Base-by-base conservation (phyloP, 1,140 invertebrate genomes). In the Papilio xuthus region DNA sequence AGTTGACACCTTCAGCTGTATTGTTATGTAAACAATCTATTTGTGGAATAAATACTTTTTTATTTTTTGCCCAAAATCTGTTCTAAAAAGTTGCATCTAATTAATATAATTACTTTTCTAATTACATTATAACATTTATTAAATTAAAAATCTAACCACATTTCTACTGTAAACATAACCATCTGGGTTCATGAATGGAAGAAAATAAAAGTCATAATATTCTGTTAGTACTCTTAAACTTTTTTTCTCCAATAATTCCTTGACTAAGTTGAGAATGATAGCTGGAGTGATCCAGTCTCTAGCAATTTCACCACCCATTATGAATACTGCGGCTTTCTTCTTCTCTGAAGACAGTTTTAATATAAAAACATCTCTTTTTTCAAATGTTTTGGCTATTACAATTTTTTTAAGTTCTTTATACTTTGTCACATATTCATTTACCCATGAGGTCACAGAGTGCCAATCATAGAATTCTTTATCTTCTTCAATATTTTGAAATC, bases 171-270 rank as follows among this genome's bases (percentile, higher is more conserved):
- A 89, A 10, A 77, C 81, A 88, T 89, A 92, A 2, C 91, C 92
- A 90, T 93, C 91, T 72, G 92, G 91, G 81, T 93, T 93, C 32
- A 89, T 79, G 47, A 90, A 75, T 50, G 92, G 91, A 8, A 90
- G 44, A 70, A 94, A 81, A 81, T 90, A 92, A 76, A 93, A 85
- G 77, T 89, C 85, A 82, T 84, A 92, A 41, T 81, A 79, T 20
- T 86, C 83, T 28, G 81, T 77, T 42, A 91, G 73, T 41, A 56
- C 56, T 42, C 79, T 78, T 23, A 83, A 74, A 75, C n/a, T 70
- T 71, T 74, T 80, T 13, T 82, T 56, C 70, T 88, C 78, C 44
- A 89, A 79, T 32, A 92, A 77, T 37, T 79, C 79, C 8, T 83
- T 78, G 12, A 91, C 67, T 44, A 90, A 83, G 69, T 88, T 89